Evolutionary conservation across 1,140 invertebrate genomes (phyloP).

Genomic region (Meteorus sp.): DNA sequence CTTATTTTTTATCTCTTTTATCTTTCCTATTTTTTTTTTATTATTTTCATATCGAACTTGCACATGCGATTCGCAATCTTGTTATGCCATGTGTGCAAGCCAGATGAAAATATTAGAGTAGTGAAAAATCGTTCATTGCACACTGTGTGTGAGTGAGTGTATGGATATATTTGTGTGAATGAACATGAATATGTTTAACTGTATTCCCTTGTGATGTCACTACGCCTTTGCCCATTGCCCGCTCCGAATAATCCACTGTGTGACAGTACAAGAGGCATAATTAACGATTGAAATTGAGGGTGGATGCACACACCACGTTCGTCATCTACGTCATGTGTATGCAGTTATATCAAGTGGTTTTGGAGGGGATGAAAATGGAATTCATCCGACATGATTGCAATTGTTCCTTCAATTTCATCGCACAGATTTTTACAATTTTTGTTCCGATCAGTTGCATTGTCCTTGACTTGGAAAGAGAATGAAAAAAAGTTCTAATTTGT

Average conservation of each 20-base stretch:
- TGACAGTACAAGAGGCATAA: constrained; percentile 1
- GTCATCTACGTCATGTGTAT: neutral
- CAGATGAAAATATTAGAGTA: neutral
- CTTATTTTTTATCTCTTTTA: neutral
- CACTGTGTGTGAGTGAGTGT: too few relatives aligned
- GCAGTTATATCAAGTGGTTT: too few relatives aligned
- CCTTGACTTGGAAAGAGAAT: too few relatives aligned
- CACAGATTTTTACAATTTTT: neutral
- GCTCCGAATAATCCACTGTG: too few relatives aligned
- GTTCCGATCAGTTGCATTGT: neutral
- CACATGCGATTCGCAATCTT: neutral
- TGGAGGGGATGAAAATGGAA: constrained; percentile 17
- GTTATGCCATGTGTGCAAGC: neutral
- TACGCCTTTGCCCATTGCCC: too few relatives aligned
- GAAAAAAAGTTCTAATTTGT: too few relatives aligned
- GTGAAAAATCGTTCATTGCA: too few relatives aligned
- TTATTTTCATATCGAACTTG: too few relatives aligned
- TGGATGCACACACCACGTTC: neutral
- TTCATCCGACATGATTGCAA: constrained; percentile 13
- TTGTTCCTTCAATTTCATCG: neutral
- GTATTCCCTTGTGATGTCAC: too few relatives aligned
- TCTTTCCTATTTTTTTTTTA: neutral
- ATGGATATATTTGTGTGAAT: too few relatives aligned
- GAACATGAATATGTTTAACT: too few relatives aligned
- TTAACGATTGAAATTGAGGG: neutral